Percentiles rank a stretch among this genome's conserved stretches.
phyloP scores from a whole-genome alignment of 2,888 invertebrate species.

The Drosophila vallismaia region DNA sequence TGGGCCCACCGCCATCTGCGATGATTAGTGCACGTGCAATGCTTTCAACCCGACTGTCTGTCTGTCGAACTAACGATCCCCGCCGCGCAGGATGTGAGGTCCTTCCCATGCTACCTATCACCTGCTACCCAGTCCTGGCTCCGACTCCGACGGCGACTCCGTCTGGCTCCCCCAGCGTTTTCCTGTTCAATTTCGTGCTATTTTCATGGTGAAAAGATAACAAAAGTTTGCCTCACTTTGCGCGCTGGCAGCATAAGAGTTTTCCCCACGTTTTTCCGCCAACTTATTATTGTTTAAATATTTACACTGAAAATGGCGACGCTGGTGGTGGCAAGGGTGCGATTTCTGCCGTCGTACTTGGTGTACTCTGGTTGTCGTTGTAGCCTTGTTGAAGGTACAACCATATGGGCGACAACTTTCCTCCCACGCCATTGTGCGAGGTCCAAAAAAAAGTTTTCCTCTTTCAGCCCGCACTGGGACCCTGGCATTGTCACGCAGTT shows the following conservation, averaged over 20 bases:
- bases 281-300: constrained; percentile 80
- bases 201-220: constrained; percentile 76
- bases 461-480: constrained; percentile 20
- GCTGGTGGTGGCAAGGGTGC: constrained; percentile 25
- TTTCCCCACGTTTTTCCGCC: constrained; percentile 74
- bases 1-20: constrained; percentile 15
- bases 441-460: constrained; percentile 57
- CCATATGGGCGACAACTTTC: constrained; percentile 64
- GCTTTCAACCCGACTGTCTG: constrained; percentile 45
- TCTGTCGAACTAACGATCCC: constrained; percentile 18
- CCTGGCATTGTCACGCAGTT: constrained; percentile 75
- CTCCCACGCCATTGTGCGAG: background rate
- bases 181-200: constrained; percentile 60
- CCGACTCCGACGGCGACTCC: background rate
- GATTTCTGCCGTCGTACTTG: constrained; percentile 30
- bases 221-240: constrained; percentile 70
- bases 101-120: constrained; percentile 37
- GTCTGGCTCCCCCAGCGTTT: constrained; percentile 16
- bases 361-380: constrained; percentile 25
- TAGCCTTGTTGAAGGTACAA: constrained; percentile 23
- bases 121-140: constrained; percentile 4
- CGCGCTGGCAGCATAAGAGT: constrained; percentile 57
- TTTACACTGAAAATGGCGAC: constrained; percentile 65
- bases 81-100: constrained; percentile 15
- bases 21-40: constrained; percentile 61